A percentile compares a stretch with the other conserved stretches of the same genome.
Evolutionary conservation across 2,797 vertebrate species (phyloP).

Genomic region (Gymnodraco acuticeps): DNA sequence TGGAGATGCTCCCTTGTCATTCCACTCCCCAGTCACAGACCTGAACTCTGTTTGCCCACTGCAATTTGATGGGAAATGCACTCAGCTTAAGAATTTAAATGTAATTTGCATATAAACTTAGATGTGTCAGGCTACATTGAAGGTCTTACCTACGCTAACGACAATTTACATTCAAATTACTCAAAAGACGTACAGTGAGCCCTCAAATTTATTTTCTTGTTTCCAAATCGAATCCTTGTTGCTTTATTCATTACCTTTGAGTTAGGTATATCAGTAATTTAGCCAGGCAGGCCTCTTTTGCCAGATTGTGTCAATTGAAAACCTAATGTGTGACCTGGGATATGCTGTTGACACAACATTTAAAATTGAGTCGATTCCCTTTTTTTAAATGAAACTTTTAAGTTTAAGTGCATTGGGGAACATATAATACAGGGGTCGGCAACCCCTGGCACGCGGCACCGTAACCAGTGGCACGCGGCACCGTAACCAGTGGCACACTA

Average conservation of each 20-base stretch:
- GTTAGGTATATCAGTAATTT: not conserved
- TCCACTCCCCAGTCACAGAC: constrained; percentile 67
- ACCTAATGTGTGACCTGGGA: not conserved
- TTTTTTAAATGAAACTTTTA: constrained; percentile 19
- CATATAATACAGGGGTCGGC: constrained; percentile 4
- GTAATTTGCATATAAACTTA: constrained; percentile 3
- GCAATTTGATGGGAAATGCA: constrained; percentile 37
- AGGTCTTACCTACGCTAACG: not conserved
- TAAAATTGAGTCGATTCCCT: constrained; percentile 28
- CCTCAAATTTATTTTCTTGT: not conserved
- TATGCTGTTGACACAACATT: not conserved
- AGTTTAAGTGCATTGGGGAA: not conserved
- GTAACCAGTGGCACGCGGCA: no score
- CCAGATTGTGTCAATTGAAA: constrained; percentile 21
- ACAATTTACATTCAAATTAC: not conserved
- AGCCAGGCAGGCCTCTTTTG: not conserved
- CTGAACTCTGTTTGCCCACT: constrained; percentile 49
- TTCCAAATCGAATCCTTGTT: not conserved
- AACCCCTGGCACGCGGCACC: no score
- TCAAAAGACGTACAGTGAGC: constrained; percentile 3
- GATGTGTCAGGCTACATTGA: not conserved
- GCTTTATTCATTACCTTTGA: constrained; percentile 9
- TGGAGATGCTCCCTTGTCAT: constrained; percentile 73
- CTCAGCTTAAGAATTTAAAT: constrained; percentile 17
- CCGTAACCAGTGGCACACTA: no score